Evolutionary conservation across 1,140 invertebrate species (phyloP).

Genomic region (Musca vetustissima): DNA sequence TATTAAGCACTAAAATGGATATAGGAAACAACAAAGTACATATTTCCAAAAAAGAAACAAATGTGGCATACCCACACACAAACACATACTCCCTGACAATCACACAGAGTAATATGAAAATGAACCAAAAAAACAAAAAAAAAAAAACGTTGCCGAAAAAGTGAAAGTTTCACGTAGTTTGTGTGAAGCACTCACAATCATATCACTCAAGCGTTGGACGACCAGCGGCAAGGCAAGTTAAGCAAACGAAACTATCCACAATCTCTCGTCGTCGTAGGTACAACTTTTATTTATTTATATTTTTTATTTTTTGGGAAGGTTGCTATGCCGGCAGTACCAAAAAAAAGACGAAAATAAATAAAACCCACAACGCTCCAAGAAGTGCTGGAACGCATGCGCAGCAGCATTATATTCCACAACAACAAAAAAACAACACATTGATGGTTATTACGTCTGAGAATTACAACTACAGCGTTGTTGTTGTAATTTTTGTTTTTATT

Average conservation of each 20-base stretch:
- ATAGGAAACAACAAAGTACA: too few relatives aligned
- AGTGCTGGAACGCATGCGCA: background rate
- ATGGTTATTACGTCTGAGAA: too few relatives aligned
- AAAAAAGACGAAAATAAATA: background rate
- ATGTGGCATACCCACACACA: too few relatives aligned
- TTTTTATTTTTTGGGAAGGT: background rate
- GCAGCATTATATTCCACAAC: background rate
- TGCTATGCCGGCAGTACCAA: background rate
- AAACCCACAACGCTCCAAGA: background rate
- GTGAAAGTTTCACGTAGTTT: conserved; percentile 45
- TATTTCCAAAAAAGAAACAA: too few relatives aligned
- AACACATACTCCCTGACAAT: too few relatives aligned
- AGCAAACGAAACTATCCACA: background rate
- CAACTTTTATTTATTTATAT: too few relatives aligned
- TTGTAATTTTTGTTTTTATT: too few relatives aligned
- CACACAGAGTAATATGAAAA: conserved; percentile 7
- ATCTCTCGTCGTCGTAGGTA: background rate
- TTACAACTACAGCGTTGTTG: too few relatives aligned
- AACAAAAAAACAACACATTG: too few relatives aligned
- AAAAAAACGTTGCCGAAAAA: conserved; percentile 55
- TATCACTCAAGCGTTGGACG: background rate
- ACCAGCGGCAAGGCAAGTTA: background rate
- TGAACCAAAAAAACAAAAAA: conserved; percentile 41
- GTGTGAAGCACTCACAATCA: background rate
- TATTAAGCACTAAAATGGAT: too few relatives aligned